Evolutionary conservation across 2,113 vertebrate species (phyloP).

Genomic region (Erythrocercus mccallii): DNA sequence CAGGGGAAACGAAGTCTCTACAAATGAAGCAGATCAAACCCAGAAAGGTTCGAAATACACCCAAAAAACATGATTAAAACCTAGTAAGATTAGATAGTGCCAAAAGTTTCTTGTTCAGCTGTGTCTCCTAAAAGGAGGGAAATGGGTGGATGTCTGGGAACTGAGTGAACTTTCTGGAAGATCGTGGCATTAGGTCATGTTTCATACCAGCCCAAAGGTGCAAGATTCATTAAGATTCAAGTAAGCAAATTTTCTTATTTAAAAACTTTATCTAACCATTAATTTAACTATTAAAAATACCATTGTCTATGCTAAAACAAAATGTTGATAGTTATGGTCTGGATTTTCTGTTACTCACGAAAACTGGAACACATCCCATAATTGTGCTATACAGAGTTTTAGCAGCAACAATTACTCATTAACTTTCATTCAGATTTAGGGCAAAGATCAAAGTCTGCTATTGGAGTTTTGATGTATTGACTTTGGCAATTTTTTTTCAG

Average conservation of each 20-base stretch:
- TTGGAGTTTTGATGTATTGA: not conserved
- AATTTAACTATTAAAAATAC: not conserved
- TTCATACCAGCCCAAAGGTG: not conserved
- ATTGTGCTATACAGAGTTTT: not conserved
- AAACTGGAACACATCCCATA: not conserved
- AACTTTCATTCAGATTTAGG: not conserved
- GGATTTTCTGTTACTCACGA: not conserved
- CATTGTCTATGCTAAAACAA: not conserved
- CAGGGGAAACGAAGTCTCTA: not conserved
- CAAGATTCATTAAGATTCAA: not conserved
- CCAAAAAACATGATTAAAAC: not conserved
- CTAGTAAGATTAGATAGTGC: not conserved
- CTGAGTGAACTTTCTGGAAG: not conserved
- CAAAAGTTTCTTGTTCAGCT: not conserved
- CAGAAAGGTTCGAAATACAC: not conserved
- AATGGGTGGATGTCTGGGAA: not conserved
- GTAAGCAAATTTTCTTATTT: not conserved
- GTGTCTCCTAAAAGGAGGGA: not conserved
- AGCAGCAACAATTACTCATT: not conserved
- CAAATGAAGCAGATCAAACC: fast-evolving
- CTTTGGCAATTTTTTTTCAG: not conserved
- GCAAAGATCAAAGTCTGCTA: not conserved
- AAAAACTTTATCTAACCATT: not conserved
- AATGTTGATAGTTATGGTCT: not conserved
- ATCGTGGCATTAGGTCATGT: not conserved